Conservation (phyloP, 1,140 invertebrate genomes). For the Drosophila arawakana region DNA sequence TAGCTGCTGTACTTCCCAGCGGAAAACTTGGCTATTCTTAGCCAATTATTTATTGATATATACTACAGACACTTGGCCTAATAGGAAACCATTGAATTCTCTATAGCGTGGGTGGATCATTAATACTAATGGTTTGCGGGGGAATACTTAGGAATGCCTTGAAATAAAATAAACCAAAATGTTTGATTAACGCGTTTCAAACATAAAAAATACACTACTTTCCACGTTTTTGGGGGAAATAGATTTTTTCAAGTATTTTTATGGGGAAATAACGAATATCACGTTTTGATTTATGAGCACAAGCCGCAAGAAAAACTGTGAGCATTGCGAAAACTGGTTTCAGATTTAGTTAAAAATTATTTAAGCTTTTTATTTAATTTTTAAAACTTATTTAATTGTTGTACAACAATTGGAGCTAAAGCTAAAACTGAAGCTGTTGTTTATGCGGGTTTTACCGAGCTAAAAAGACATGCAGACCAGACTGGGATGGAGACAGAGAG, state of each 20-base stretch:
- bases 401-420: slow-evolving; percentile 9
- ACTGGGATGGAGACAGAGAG: background rate
- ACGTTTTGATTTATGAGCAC: slow-evolving; percentile 63
- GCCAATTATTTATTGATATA: slow-evolving; percentile 8
- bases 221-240: background rate
- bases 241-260: slow-evolving; percentile 17
- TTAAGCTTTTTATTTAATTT: slow-evolving; percentile 34
- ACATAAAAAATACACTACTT: background rate
- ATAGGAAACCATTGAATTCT: slow-evolving; percentile 6
- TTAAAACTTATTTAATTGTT: slow-evolving; percentile 29
- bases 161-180: slow-evolving; percentile 13
- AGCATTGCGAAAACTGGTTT: slow-evolving; percentile 29
- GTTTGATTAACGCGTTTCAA: slow-evolving; percentile 17
- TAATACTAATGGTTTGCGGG: slow-evolving; percentile 10
- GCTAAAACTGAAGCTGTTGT: slow-evolving; percentile 1
- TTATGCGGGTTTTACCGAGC: slow-evolving; percentile 57
- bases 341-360: slow-evolving; percentile 42
- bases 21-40: slow-evolving; percentile 3
- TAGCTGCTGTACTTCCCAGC: background rate
- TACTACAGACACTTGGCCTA: background rate
- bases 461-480: slow-evolving; percentile 9
- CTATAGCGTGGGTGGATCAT: slow-evolving; percentile 1
- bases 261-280: slow-evolving; percentile 50
- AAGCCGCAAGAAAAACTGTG: slow-evolving; percentile 45
- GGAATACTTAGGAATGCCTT: slow-evolving; percentile 11